These are phyloP conservation scores for Echinometra lucunter DNA, from an alignment of 53 echinoderm and acorn worm genomes.

Conservation along the genomic window DNA sequence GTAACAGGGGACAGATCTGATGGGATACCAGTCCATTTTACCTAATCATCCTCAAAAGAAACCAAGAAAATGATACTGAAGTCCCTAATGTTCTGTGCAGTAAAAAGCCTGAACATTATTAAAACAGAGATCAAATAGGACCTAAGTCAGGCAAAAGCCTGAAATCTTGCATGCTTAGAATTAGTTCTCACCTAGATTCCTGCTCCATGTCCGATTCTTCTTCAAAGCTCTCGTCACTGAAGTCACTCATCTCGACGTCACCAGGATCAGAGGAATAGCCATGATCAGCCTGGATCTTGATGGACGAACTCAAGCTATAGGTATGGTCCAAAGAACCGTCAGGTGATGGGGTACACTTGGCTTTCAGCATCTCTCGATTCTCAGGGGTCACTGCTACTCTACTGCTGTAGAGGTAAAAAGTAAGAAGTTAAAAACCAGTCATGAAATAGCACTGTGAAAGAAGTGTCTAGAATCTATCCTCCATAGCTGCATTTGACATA, in stretches of 20 bases:
- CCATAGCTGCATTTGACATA: no score
- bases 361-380: slow-evolving; percentile 82
- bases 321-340: slow-evolving; percentile 90
- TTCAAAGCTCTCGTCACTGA: slow-evolving; percentile 87
- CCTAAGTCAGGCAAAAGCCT: no score
- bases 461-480: no score
- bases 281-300: slow-evolving; percentile 70
- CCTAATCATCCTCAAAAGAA: no score
- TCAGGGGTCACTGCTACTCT: slow-evolving; percentile 83
- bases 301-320: slow-evolving; percentile 92
- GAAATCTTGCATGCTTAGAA: no score
- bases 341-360: slow-evolving; percentile 94
- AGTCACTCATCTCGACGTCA: slow-evolving; percentile 91
- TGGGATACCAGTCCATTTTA: no score
- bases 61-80: no score
- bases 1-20: no score
- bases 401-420: neutral
- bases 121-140: no score
- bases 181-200: slow-evolving; percentile 72
- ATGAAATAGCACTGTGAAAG: no score
- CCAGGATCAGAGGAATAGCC: slow-evolving; percentile 88
- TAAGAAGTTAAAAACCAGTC: neutral
- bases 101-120: no score
- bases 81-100: no score
- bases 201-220: slow-evolving; percentile 92